Percentiles rank a stretch among this genome's conserved stretches.
Conservation (phyloP, 2,888 invertebrate species). For the Spodoptera littoralis region DNA sequence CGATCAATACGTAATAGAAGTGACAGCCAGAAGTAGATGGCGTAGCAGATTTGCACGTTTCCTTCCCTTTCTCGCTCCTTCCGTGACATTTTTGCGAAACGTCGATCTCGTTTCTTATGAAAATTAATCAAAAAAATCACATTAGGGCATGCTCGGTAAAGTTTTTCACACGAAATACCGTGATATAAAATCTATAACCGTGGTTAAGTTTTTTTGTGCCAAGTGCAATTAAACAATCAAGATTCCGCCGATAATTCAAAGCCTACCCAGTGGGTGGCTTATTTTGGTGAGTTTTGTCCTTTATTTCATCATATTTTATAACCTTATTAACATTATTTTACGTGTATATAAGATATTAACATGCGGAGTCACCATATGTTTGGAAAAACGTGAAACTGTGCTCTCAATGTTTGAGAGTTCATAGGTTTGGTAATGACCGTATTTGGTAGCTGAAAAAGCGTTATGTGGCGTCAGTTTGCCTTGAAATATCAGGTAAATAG, state of each 20-base stretch:
- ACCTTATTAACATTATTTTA: conserved; percentile 19
- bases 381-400: conserved; percentile 14
- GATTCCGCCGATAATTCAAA: conserved; percentile 94
- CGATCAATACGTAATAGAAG: conserved; percentile 49
- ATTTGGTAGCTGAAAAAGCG: conserved; percentile 30
- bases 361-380: conserved; percentile 18
- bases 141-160: conserved; percentile 87
- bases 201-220: conserved; percentile 87
- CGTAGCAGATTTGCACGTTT: conserved; percentile 64
- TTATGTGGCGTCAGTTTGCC: conserved; percentile 43
- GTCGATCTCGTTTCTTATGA: conserved; percentile 78
- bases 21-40: conserved; percentile 69
- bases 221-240: conserved; percentile 91
- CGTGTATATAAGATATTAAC: conserved; percentile 16
- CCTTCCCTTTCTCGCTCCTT: conserved; percentile 72
- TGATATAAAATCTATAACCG: conserved; percentile 81
- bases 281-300: conserved; percentile 88
- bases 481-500: conserved; percentile 41
- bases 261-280: conserved; percentile 95
- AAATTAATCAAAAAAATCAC: conserved; percentile 73
- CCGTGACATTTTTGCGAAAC: conserved; percentile 83
- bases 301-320: conserved; percentile 46
- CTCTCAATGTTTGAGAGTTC: conserved; percentile 8
- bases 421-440: conserved; percentile 14
- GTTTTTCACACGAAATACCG: conserved; percentile 80